These are phyloP conservation scores for Sebastes melanostomus DNA, from an alignment of 2,797 vertebrate genomes.

Conservation along the genomic window DNA sequence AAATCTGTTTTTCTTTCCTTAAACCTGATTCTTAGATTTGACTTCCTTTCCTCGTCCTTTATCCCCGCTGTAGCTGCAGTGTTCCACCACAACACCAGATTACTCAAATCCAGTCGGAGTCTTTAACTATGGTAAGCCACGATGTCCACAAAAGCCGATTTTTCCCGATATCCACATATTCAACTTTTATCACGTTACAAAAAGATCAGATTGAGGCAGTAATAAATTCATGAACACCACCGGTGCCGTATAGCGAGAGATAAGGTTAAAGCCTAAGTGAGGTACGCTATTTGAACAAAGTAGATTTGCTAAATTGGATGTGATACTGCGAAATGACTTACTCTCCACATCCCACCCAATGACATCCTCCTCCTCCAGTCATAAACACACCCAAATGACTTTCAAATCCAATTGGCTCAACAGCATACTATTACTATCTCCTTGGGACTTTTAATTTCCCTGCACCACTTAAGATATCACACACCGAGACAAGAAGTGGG, in stretches of 20 bases:
- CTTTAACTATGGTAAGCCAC: constrained; percentile 23
- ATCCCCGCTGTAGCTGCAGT: not conserved
- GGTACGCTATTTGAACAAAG: constrained; percentile 45
- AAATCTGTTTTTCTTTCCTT: not conserved
- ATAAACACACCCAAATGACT: constrained; percentile 49
- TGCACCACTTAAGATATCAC: constrained; percentile 45
- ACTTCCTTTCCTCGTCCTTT: not conserved
- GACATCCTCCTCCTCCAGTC: constrained; percentile 31
- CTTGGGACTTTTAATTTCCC: constrained; percentile 49
- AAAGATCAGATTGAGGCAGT: constrained; percentile 26
- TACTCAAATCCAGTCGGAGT: constrained; percentile 28
- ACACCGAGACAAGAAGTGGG: constrained; percentile 31
- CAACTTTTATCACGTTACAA: constrained; percentile 37
- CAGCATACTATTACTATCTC: constrained; percentile 21
- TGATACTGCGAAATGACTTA: constrained; percentile 43
- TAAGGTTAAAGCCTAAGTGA: constrained; percentile 38
- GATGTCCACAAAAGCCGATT: constrained; percentile 20
- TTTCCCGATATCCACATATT: constrained; percentile 31
- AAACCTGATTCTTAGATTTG: not conserved
- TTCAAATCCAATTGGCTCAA: constrained; percentile 51
- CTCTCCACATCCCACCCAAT: constrained; percentile 26
- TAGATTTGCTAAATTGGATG: constrained; percentile 51
- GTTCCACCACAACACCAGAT: constrained; percentile 15
- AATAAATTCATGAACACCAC: constrained; percentile 33
- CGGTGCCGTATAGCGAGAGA: not conserved